Conservation (phyloP, 2,797 vertebrate species). For the Thripadectes ignobilis region DNA sequence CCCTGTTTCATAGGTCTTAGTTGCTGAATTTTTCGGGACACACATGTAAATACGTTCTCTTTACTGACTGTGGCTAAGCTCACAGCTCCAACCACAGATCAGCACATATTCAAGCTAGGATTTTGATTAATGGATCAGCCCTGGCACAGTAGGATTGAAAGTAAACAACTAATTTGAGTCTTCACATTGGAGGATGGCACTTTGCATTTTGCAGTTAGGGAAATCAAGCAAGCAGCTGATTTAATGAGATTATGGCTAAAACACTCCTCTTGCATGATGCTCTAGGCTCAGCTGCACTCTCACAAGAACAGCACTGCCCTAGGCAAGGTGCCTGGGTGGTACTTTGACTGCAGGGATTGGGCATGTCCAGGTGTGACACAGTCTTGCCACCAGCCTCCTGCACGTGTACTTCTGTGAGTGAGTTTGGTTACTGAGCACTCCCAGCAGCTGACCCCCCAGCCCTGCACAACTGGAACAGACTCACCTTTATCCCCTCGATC, state of each 20-base stretch:
- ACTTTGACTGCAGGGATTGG: neutral
- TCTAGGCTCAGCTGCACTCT: neutral
- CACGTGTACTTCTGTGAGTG: rapidly evolving
- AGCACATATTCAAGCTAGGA: neutral
- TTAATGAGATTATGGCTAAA: neutral
- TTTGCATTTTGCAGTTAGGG: neutral
- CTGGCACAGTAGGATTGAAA: neutral
- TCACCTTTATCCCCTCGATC: constrained; percentile 98
- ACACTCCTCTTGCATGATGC: neutral
- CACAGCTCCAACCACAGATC: neutral
- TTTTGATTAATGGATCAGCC: neutral
- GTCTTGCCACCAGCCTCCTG: neutral
- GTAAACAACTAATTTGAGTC: neutral
- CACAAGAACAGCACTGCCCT: neutral
- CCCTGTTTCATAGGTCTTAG: neutral
- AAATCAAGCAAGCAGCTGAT: neutral
- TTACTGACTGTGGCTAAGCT: neutral
- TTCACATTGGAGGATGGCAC: neutral
- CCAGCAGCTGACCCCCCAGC: neutral
- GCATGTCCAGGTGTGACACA: rapidly evolving
- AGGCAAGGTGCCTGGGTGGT: neutral
- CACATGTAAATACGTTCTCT: neutral
- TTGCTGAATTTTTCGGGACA: neutral
- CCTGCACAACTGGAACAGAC: neutral
- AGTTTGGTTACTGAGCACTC: rapidly evolving